phyloP scores from a whole-genome alignment of 2,888 invertebrate genomes.

The Sphaerophoria taeniata region DNA sequence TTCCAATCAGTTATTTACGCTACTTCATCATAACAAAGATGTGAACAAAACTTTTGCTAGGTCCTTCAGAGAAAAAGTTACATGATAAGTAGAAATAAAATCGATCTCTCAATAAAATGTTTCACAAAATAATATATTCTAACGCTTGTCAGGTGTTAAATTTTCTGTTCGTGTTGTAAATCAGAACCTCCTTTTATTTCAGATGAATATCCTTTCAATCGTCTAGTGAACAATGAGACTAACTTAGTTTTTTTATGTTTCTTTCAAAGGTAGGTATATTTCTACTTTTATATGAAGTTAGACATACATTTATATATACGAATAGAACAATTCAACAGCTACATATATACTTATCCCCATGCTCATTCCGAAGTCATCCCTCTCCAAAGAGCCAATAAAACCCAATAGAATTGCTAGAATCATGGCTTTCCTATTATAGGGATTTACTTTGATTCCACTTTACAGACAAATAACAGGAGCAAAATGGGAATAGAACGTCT shows the following conservation, averaged over 20 bases:
- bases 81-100: background rate
- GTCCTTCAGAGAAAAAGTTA: background rate
- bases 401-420: conserved; percentile 32
- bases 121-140: background rate
- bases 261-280: background rate
- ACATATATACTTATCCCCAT: no score
- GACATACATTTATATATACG: background rate
- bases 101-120: conserved; percentile 1
- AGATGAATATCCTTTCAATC: conserved; percentile 3
- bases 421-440: conserved; percentile 16
- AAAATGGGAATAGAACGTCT: background rate
- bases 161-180: background rate
- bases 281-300: background rate
- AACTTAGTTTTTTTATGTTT: background rate
- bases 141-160: background rate
- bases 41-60: conserved; percentile 1
- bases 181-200: background rate
- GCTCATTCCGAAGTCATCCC: background rate
- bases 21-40: background rate
- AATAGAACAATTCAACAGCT: conserved; percentile 11
- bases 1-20: background rate
- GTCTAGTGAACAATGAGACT: background rate
- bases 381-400: conserved; percentile 46
- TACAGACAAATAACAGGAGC: no score
- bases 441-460: conserved; percentile 11